Evolutionary conservation across 2,888 invertebrate genomes (phyloP), one percentile per base, ranked within the genome.

Genomic region (Panzeria rudis): DNA sequence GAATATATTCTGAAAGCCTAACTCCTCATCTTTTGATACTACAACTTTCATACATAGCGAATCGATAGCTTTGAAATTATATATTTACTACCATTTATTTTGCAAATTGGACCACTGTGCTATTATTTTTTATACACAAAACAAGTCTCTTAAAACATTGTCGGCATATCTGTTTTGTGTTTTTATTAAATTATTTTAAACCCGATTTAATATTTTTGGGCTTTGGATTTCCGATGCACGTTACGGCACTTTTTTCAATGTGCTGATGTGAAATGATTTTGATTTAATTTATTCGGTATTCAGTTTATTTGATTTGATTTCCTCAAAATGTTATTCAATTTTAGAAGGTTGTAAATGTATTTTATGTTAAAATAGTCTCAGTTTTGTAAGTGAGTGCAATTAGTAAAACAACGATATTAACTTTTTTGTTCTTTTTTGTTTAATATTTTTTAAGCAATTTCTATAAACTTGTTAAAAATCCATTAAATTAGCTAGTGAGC

Each of bases 281-380:
- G 56, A 82, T 85, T 85, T 82, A 85, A 85, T 85, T 85, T 85
- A 85, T 82, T 64, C 85, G 29, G 64, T 73, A 73, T 69, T 81
- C 73, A 69, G 77, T 85, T 81, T 54, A 64, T 83, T 73, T 78
- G 79, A 79, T 79, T 76, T 76, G 47, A 76, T 82, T 78, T 76
- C 17, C 41, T 68, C n/a, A 35, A 61, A 77, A 85, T 78, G 78
- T 68, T 47, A 78, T 78, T 82, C 41, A 75, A 69, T 66, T 76
- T 77, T 47, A 41, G 54, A 73, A 78, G 71, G 52, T 61, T 61
- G 23, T 54, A 54, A 66, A 50, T 72, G 68, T 77, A 25, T 66
- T 76, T 79, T 62, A 44, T 64, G 41, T 69, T 66, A 47, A 69
- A 82, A 47, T 71, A 75, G 64, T 64, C 32, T 47, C 17, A 44